Evolutionary conservation across 2,888 invertebrate genomes (phyloP), one percentile per base, ranked within the genome.

Genomic region (Oasisia sp.): DNA sequence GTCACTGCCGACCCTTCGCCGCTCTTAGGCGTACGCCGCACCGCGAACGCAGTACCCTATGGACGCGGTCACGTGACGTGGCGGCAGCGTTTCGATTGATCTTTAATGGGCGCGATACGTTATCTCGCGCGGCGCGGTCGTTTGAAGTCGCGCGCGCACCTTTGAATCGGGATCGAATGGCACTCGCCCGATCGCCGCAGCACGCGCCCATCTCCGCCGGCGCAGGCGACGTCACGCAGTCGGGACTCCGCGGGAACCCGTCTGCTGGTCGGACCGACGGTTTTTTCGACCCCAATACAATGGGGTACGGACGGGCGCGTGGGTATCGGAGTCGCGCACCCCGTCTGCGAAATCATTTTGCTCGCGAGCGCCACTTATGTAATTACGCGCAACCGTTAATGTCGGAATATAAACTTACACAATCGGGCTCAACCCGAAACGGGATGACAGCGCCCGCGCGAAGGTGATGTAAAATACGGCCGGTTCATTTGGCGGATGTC

Each of bases 351-450:
- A 74, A 74, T 74, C 14, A 74, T 74, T 27, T 74, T 7, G 27
- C 74, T 27, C n/a, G 2, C 74, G 74, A 74, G 74, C 74, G 74
- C 4, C 27, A 74, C 74, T 74, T 74, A 74, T 74, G 27, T 27
- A 74, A 74, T 74, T 74, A 74, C 74, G 74, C 74, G 74, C 27
- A 19, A 74, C 74, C 74, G 74, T 74, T 74, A 74, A 74, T 74
- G 74, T 74, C 74, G 74, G n/a, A 74, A 74, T 74, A 74, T 74
- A 74, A 74, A 74, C 74, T 74, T 74, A 74, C 74, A 74, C n/a
- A 27, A 27, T 27, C 27, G 27, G 14, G 74, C 27, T 74, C 14
- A 74, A 5, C 74, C 74, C 27, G 74, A 74, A 74, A 74, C 19
- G 74, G 27, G 74, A n/a, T n/a, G 74, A 74, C 27, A 74, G 14